Percentiles rank a stretch among this genome's conserved stretches.
phyloP scores from a whole-genome alignment of 2,888 invertebrate species.

The Microctonus hyperodae region DNA sequence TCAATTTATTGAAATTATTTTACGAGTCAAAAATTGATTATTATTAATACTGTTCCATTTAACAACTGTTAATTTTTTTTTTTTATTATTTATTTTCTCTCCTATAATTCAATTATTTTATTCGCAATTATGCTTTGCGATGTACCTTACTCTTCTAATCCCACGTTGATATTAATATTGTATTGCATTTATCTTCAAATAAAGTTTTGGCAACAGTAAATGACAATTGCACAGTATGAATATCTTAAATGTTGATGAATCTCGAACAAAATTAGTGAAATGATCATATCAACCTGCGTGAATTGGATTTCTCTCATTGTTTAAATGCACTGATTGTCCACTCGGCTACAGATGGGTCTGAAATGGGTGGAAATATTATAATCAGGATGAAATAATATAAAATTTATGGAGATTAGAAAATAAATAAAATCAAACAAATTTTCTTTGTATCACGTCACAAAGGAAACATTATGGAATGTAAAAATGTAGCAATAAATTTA shows the following conservation, averaged over 20 bases:
- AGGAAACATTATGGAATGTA: background rate
- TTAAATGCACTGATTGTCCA: conserved; percentile 24
- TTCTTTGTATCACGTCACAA: background rate
- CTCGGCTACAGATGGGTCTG: conserved; percentile 59
- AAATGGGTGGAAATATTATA: conserved; percentile 58
- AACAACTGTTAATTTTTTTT: background rate
- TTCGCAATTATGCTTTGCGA: too few relatives aligned
- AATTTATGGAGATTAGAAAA: too few relatives aligned
- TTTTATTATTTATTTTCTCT: too few relatives aligned
- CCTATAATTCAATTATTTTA: too few relatives aligned
- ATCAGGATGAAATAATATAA: conserved; percentile 44
- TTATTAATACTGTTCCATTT: background rate
- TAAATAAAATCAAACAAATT: conserved; percentile 21
- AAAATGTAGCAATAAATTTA: background rate
- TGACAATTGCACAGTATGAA: background rate
- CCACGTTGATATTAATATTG: background rate
- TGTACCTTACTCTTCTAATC: background rate
- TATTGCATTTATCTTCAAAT: background rate
- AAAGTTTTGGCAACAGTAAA: background rate
- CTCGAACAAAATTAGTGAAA: background rate
- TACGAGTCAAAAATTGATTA: background rate
- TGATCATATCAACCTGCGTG: background rate
- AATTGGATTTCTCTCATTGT: conserved; percentile 13
- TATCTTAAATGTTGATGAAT: background rate
- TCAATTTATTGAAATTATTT: too few relatives aligned